Base-by-base conservation (phyloP, 2,888 invertebrate genomes). In the Rhabditoides inermis region DNA sequence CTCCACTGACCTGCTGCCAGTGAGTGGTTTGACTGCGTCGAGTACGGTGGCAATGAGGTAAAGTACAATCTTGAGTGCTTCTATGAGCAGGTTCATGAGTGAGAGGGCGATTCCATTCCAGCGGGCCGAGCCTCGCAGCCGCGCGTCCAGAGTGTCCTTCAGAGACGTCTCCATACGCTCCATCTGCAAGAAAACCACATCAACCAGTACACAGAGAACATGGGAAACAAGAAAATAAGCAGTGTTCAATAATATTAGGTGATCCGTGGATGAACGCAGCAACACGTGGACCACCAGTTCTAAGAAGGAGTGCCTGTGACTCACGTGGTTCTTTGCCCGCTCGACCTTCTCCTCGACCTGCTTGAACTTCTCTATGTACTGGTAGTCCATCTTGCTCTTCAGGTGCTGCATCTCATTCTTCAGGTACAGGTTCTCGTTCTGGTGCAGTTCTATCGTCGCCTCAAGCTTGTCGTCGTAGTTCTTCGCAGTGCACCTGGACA, bases 261-360 rank as follows among this genome's bases (percentile, higher is more conserved):
- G 15, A 12, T n/a, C 2, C 12, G n/a, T 35, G 15, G 41, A 32
- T 26, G 32, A 37, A 45, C 41, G 32, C 35, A 49, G 4, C 32
- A 40, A 49, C 20, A 30, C 20, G 27, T 22, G 2, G 28, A 32
- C n/a, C 18, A 4, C n/a, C 2, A 3, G 5, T 22, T 2, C 10
- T 10, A 36, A 18, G 40, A 12, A 18, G 7, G 40, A 6, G 40
- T 26, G 20, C 7, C 1, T 5, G 12, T 18, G 5, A 35, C 45
- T 47, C n/a, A 90, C 90, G 83, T 92, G 88, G 53, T 94, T 94
- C 80, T 92, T 91, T 80, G 91, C 90, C 74, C 88, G 87, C 77
- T 95, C 94, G 60, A 95, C 81, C 79, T 90, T 87, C 80, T 95
- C 95, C 77, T 92, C 90, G 72, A 95, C 88, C 78, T 94, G 94